These are phyloP conservation scores for Ornithoptera priamus DNA, from an alignment of 2,888 invertebrate genomes.

Conservation along the genomic window DNA sequence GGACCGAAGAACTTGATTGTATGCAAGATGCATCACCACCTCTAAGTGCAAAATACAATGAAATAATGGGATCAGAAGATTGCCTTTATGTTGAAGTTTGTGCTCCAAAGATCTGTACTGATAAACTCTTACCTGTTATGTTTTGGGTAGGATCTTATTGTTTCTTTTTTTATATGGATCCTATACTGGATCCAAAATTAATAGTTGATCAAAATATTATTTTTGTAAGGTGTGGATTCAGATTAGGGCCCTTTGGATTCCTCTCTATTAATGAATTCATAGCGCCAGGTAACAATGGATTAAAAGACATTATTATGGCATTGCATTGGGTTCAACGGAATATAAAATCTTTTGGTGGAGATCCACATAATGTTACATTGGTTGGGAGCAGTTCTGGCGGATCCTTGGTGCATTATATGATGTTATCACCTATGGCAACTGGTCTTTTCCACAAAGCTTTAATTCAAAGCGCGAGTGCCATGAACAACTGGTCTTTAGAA, in stretches of 20 bases:
- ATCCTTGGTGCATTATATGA: slow-evolving; percentile 69
- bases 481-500: slow-evolving; percentile 63
- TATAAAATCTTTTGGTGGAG: slow-evolving; percentile 67
- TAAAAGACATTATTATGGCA: slow-evolving; percentile 71
- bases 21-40: slow-evolving; percentile 52
- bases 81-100: slow-evolving; percentile 69
- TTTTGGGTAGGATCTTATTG: slow-evolving; percentile 72
- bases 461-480: slow-evolving; percentile 67
- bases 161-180: slow-evolving; percentile 52
- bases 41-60: slow-evolving; percentile 32
- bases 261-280: slow-evolving; percentile 63
- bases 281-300: slow-evolving; percentile 71
- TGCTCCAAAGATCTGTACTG: slow-evolving; percentile 53
- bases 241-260: slow-evolving; percentile 73
- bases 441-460: slow-evolving; percentile 73
- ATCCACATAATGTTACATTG: slow-evolving; percentile 69
- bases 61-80: slow-evolving; percentile 61
- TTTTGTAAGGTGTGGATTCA: slow-evolving; percentile 67
- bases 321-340: slow-evolving; percentile 71
- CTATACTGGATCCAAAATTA: slow-evolving; percentile 57
- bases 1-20: slow-evolving; percentile 55
- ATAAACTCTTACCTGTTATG: slow-evolving; percentile 70
- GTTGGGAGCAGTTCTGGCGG: slow-evolving; percentile 74
- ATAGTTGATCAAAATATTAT: slow-evolving; percentile 59
- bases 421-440: slow-evolving; percentile 70